Percentiles rank a stretch among this genome's conserved stretches.
Conservation (phyloP, 2,797 vertebrate species). For the Clamator glandarius region DNA sequence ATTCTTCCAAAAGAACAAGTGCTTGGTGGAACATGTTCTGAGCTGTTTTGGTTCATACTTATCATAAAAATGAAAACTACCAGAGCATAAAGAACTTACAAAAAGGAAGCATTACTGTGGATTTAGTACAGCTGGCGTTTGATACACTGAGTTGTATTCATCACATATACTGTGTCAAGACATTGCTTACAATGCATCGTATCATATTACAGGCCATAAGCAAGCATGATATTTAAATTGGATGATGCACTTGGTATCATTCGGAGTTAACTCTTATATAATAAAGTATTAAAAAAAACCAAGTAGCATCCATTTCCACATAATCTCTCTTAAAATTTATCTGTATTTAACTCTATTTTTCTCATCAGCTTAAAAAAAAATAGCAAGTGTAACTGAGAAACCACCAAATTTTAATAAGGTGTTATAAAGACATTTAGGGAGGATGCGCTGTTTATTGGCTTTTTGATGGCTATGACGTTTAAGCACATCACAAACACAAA, state of each 20-base stretch:
- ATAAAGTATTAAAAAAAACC: constrained; percentile 40
- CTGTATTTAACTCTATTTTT: constrained; percentile 40
- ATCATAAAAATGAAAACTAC: constrained; percentile 66
- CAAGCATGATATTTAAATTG: constrained; percentile 49
- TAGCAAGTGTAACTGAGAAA: background rate
- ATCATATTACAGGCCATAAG: constrained; percentile 51
- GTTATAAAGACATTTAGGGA: constrained; percentile 6
- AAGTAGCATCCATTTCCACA: constrained; percentile 43
- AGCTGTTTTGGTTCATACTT: constrained; percentile 33
- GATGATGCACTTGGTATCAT: constrained; percentile 42
- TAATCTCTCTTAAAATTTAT: constrained; percentile 57
- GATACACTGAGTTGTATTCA: constrained; percentile 67
- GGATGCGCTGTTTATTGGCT: constrained; percentile 6
- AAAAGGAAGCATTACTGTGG: constrained; percentile 63
- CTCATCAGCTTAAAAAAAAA: constrained; percentile 27
- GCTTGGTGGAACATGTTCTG: background rate
- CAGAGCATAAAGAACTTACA: constrained; percentile 65
- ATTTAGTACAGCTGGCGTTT: constrained; percentile 60
- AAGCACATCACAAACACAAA: constrained; percentile 49
- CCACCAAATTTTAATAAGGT: constrained; percentile 16
- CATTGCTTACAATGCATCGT: constrained; percentile 48
- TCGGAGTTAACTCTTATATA: constrained; percentile 57
- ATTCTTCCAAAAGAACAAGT: background rate
- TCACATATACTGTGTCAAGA: constrained; percentile 42
- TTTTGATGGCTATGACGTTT: constrained; percentile 18